A percentile compares a stretch with the other conserved stretches of the same genome.
These are phyloP conservation scores for Stomatorhinus walkeri DNA, from an alignment of 2,797 vertebrate species.

Conservation along the genomic window DNA sequence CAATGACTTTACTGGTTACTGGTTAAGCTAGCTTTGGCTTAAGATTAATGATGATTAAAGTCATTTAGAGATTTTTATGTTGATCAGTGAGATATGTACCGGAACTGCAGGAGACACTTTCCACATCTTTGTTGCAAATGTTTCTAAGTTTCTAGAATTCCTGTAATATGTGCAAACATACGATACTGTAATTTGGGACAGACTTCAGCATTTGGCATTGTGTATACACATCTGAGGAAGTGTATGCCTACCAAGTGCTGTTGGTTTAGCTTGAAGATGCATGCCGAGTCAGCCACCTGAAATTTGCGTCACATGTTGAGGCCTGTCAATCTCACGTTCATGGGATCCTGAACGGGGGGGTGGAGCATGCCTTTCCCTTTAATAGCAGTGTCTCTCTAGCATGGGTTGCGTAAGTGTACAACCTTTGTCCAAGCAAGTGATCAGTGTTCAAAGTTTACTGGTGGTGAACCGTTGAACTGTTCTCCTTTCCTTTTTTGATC, in stretches of 20 bases:
- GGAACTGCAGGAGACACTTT: background rate
- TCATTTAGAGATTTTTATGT: background rate
- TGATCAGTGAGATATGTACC: background rate
- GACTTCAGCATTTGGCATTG: background rate
- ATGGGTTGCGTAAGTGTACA: background rate
- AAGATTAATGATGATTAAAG: background rate
- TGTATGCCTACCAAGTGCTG: background rate
- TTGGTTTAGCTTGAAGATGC: background rate
- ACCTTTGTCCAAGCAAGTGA: slow-evolving; percentile 1
- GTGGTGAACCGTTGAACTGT: background rate
- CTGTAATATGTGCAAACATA: background rate
- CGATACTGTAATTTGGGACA: background rate
- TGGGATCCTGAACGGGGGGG: background rate
- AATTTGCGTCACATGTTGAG: background rate
- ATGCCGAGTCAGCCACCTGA: background rate
- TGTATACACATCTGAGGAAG: background rate
- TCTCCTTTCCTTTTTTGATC: background rate
- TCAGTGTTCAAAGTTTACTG: slow-evolving; percentile 10
- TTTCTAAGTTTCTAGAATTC: background rate
- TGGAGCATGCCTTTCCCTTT: background rate
- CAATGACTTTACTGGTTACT: background rate
- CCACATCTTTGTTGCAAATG: background rate
- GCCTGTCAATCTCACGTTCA: background rate
- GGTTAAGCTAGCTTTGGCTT: background rate
- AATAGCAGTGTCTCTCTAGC: background rate